These are phyloP conservation scores for Bellardia pandia DNA, from an alignment of 2,888 invertebrate species.

Conservation along the genomic window DNA sequence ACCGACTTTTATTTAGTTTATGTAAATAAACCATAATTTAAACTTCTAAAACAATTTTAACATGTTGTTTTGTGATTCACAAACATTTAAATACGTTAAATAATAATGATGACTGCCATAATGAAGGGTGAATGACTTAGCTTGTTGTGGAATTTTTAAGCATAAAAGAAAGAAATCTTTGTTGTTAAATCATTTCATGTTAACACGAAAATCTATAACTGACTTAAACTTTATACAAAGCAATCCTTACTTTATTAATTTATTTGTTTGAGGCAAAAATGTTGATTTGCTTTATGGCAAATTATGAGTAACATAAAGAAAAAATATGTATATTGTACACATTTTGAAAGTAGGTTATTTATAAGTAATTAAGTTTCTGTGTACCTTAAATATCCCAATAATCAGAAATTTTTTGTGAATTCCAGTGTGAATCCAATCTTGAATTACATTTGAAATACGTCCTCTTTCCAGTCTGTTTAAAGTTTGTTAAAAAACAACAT, in stretches of 20 bases:
- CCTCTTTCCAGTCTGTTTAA: too few relatives aligned
- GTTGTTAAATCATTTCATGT: slow-evolving; percentile 36
- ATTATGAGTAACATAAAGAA: slow-evolving; percentile 27
- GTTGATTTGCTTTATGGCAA: neutral
- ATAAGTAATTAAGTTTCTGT: neutral
- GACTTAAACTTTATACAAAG: neutral
- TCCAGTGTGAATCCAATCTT: too few relatives aligned
- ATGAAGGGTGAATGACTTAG: slow-evolving; percentile 43
- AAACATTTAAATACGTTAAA: neutral
- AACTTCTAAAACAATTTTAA: neutral
- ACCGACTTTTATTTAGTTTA: neutral
- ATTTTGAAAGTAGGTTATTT: slow-evolving; percentile 47
- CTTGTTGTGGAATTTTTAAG: neutral
- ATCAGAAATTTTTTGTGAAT: too few relatives aligned
- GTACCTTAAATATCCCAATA: neutral
- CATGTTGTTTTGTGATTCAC: neutral
- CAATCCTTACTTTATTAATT: slow-evolving; percentile 9
- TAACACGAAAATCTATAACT: slow-evolving; percentile 32
- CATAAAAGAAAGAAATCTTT: slow-evolving; percentile 30
- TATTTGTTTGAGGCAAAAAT: slow-evolving; percentile 1
- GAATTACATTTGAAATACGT: too few relatives aligned
- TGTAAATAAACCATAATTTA: neutral
- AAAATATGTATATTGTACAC: neutral
- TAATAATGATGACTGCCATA: neutral
- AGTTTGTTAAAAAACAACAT: too few relatives aligned